A percentile compares a stretch with the other conserved stretches of the same genome.
Evolutionary conservation across 35 echinoderm and acorn worm genomes (phyloP).

Genomic region (Ptychodera flava): DNA sequence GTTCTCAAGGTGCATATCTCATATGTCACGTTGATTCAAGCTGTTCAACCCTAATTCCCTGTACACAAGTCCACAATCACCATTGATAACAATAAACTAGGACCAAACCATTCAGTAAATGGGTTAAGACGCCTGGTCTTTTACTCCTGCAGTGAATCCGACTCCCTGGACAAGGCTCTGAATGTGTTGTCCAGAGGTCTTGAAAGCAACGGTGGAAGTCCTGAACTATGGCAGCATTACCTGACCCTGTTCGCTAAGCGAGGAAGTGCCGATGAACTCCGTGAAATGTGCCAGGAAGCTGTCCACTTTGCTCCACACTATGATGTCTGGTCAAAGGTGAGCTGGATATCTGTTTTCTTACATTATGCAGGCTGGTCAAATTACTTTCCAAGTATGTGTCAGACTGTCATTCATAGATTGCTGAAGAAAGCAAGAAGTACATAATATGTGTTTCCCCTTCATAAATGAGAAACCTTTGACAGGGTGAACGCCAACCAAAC

Average conservation of each 20-base stretch:
- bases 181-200: conserved; percentile 83
- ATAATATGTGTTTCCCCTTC: no score
- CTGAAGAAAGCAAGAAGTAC: neutral
- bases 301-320: conserved; percentile 64
- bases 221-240: conserved; percentile 72
- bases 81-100: no score
- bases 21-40: no score
- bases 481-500: no score
- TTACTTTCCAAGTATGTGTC: neutral
- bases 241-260: conserved; percentile 47
- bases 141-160: conserved; percentile 37
- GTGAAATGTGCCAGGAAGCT: conserved; percentile 65
- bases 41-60: no score
- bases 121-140: no score
- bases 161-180: conserved; percentile 52
- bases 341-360: conserved; percentile 5
- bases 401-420: neutral
- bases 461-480: no score
- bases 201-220: conserved; percentile 49
- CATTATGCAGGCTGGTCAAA: no score
- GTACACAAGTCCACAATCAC: no score
- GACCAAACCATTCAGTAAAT: no score
- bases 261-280: conserved; percentile 44
- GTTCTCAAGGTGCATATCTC: no score
- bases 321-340: conserved; percentile 70